Evolutionary conservation across 1,140 invertebrate species (phyloP).

Genomic region (Aphidius ervi): DNA sequence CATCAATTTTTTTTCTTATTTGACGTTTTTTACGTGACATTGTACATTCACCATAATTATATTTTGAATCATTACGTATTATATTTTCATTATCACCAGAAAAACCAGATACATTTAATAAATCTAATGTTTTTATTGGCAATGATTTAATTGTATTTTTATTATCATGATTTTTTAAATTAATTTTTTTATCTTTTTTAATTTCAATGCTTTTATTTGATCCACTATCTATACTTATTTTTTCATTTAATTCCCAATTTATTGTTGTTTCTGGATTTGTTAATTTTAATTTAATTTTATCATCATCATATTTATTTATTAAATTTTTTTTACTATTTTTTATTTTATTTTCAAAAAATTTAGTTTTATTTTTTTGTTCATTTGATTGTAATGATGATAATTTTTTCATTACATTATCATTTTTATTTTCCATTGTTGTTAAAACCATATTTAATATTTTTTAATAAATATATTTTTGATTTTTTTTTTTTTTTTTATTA

Average conservation of each 20-base stretch:
- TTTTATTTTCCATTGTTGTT: not conserved
- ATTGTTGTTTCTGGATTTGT: conserved; percentile 27
- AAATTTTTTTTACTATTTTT: not conserved
- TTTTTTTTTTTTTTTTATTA: too few species aligned
- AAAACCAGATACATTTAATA: conserved; percentile 42
- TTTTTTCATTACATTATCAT: conserved; percentile 4
- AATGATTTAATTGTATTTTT: conserved; percentile 6
- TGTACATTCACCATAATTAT: conserved; percentile 30
- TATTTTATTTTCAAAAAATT: too few species aligned
- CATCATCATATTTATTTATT: too few species aligned
- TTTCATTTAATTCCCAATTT: conserved; percentile 51
- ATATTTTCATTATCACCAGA: conserved; percentile 16
- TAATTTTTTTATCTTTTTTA: conserved; percentile 33
- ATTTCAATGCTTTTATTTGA: conserved; percentile 41
- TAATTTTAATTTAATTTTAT: not conserved
- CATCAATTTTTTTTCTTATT: conserved; percentile 23
- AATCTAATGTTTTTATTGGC: conserved; percentile 26
- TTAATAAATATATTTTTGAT: too few species aligned
- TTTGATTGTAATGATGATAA: not conserved
- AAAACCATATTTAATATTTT: not conserved
- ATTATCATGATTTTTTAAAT: conserved; percentile 28
- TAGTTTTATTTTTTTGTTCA: conserved; percentile 1
- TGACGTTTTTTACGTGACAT: conserved; percentile 20
- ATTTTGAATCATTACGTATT: conserved; percentile 36
- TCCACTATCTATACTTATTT: conserved; percentile 47